Conservation (phyloP, 2,113 vertebrate genomes). For the Sclerurus mexicanus region DNA sequence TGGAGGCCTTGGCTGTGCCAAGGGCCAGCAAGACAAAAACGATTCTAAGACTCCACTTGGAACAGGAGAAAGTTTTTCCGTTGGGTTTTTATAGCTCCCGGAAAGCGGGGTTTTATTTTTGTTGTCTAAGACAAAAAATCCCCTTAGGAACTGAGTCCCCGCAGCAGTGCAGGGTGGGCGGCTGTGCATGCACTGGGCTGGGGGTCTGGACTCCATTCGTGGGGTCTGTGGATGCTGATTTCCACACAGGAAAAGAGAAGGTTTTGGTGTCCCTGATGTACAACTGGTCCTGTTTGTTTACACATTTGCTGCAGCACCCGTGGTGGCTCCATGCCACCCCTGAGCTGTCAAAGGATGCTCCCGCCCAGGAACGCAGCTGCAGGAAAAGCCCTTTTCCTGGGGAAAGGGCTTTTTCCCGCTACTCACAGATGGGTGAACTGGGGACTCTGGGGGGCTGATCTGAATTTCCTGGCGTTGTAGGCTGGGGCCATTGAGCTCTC, state of each 20-base stretch:
- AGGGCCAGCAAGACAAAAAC: neutral
- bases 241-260: neutral
- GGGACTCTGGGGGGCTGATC: accelerated
- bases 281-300: accelerated
- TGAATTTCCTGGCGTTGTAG: neutral
- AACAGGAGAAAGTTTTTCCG: conserved; percentile 41
- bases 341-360: neutral
- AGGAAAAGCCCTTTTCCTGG: neutral
- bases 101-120: conserved; percentile 47
- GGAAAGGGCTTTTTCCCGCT: neutral
- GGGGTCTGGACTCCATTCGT: neutral
- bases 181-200: accelerated
- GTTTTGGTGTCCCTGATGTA: neutral
- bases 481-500: neutral
- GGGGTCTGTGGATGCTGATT: neutral
- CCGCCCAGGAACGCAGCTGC: neutral
- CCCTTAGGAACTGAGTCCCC: conserved; percentile 2
- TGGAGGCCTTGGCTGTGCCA: neutral
- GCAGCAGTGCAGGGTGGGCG: accelerated
- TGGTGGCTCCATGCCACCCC: neutral
- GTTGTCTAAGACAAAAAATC: conserved; percentile 55
- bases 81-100: conserved; percentile 43
- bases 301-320: neutral
- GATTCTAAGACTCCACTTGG: conserved; percentile 1
- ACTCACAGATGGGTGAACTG: accelerated